phyloP scores from a whole-genome alignment of 2,888 invertebrate species.

The Catocala nupta region DNA sequence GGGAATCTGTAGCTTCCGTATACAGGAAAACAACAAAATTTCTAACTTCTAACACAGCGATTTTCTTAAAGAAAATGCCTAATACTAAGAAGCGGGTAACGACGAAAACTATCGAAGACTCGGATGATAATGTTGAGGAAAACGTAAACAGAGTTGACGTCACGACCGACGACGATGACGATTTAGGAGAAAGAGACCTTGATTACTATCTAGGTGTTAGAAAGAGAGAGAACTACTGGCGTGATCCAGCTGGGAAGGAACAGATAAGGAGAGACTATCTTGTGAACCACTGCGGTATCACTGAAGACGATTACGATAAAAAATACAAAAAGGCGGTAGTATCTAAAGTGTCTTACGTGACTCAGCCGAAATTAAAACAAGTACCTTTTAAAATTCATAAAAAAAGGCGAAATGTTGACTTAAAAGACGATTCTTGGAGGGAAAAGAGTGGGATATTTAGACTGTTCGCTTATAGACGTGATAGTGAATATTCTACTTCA shows the following conservation, averaged over 20 bases:
- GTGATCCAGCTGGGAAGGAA: constrained; percentile 76
- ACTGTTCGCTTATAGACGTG: constrained; percentile 72
- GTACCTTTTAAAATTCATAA: constrained; percentile 82
- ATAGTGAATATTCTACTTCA: constrained; percentile 77
- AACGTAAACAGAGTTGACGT: constrained; percentile 46
- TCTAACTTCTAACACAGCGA: constrained; percentile 71
- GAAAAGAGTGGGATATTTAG: constrained; percentile 77
- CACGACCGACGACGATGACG: constrained; percentile 58
- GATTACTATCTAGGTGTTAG: constrained; percentile 80
- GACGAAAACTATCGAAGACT: constrained; percentile 62
- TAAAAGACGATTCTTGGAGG: constrained; percentile 76
- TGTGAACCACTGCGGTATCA: constrained; percentile 77
- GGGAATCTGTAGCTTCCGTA: constrained; percentile 79
- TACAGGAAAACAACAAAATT: constrained; percentile 82
- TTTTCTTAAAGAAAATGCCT: constrained; percentile 73
- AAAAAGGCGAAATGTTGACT: constrained; percentile 61
- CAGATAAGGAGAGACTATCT: constrained; percentile 80
- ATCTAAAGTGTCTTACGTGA: constrained; percentile 58
- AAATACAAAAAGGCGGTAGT: constrained; percentile 61
- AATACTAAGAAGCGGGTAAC: constrained; percentile 66
- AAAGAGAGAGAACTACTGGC: constrained; percentile 77
- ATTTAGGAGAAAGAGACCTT: constrained; percentile 75
- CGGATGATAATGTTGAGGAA: constrained; percentile 38
- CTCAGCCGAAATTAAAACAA: constrained; percentile 74
- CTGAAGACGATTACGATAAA: constrained; percentile 77